Evolutionary conservation across 1,140 invertebrate genomes (phyloP).

Genomic region (Drosophila virilis): DNA sequence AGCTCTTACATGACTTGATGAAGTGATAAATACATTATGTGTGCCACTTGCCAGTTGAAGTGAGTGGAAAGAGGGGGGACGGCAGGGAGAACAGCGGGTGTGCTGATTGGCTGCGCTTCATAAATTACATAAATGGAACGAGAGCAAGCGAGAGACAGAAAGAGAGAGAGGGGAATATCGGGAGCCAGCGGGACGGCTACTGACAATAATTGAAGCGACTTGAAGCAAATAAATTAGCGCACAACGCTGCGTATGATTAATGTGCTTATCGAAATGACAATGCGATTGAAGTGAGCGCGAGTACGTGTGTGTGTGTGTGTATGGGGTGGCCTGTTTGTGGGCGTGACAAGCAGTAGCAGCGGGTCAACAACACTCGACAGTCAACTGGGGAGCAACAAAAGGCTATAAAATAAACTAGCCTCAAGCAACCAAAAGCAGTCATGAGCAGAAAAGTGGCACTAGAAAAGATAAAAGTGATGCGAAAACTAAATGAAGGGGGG

Average conservation of each 20-base stretch:
- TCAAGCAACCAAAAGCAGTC: neutral
- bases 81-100: neutral
- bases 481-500: conserved; percentile 4
- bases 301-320: conserved; percentile 1
- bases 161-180: too few species aligned
- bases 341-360: conserved; percentile 18
- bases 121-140: conserved; percentile 44
- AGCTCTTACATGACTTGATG: conserved; percentile 69
- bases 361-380: conserved; percentile 75
- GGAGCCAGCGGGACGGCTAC: neutral
- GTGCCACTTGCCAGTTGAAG: conserved; percentile 20
- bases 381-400: conserved; percentile 33
- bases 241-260: conserved; percentile 77
- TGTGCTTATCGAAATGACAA: conserved; percentile 64
- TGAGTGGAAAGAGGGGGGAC: neutral
- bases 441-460: neutral
- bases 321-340: neutral
- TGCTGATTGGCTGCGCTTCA: conserved; percentile 47
- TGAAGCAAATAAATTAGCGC: conserved; percentile 74
- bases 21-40: conserved; percentile 81
- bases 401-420: conserved; percentile 6
- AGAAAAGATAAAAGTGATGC: conserved; percentile 54
- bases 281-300: neutral
- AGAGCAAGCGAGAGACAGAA: neutral
- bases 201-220: conserved; percentile 63